These are phyloP conservation scores for Ataeniobius toweri DNA, from an alignment of 2,797 vertebrate species.

Conservation along the genomic window DNA sequence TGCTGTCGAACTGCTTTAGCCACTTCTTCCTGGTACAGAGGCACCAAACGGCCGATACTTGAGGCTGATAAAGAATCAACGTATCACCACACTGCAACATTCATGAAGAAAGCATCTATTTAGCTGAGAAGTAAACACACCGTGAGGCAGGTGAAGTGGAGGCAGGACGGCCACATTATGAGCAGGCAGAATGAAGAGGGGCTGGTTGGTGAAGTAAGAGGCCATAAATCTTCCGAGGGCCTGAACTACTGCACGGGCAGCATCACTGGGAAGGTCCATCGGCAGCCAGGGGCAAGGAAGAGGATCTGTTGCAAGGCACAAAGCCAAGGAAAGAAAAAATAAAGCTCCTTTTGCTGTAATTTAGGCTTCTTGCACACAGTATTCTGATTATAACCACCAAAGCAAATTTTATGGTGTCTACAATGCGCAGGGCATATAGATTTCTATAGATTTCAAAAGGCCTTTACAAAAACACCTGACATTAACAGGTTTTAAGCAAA, in stretches of 20 bases:
- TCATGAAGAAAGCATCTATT: neutral
- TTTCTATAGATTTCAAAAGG: no score
- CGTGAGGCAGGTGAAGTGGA: constrained; percentile 83
- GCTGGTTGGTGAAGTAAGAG: constrained; percentile 90
- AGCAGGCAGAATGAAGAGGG: constrained; percentile 86
- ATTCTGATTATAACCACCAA: constrained; percentile 1
- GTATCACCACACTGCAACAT: neutral
- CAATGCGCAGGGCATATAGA: neutral
- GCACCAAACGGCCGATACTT: constrained; percentile 78
- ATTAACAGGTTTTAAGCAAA: no score
- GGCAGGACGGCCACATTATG: constrained; percentile 87
- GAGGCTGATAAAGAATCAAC: constrained; percentile 36
- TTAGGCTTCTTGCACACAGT: neutral
- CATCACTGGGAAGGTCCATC: constrained; percentile 74
- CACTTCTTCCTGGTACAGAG: constrained; percentile 82
- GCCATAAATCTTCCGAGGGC: constrained; percentile 95
- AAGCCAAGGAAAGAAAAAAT: constrained; percentile 11
- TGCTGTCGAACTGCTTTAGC: constrained; percentile 82
- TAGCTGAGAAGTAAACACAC: constrained; percentile 69
- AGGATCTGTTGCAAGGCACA: constrained; percentile 55
- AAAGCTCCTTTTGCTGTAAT: neutral
- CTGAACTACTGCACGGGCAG: constrained; percentile 84
- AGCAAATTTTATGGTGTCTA: neutral
- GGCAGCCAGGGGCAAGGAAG: constrained; percentile 63
- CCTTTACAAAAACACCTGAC: no score